Percentiles rank a stretch among this genome's conserved stretches.
Conservation (phyloP, 2,797 vertebrate species). For the Netta rufina region DNA sequence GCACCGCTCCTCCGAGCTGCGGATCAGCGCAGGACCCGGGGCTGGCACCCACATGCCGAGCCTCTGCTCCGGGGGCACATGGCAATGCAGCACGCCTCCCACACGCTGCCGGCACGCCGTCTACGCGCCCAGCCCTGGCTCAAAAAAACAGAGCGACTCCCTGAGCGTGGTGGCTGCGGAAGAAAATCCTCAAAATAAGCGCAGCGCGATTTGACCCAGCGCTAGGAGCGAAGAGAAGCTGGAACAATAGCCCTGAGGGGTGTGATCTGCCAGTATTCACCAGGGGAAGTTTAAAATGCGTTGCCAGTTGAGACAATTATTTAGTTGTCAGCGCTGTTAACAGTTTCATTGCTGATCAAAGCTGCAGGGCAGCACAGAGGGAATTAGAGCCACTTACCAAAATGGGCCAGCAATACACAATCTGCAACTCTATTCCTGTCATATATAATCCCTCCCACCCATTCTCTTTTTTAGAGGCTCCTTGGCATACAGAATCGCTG, state of each 20-base stretch:
- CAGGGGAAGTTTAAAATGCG: constrained; percentile 10
- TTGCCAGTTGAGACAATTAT: neutral
- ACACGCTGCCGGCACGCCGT: constrained; percentile 9
- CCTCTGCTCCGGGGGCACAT: constrained; percentile 42
- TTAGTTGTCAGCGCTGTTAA: constrained; percentile 20
- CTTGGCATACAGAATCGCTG: neutral
- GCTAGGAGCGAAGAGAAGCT: neutral
- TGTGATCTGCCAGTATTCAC: neutral
- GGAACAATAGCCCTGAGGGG: neutral
- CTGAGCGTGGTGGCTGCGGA: neutral
- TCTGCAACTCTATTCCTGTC: neutral
- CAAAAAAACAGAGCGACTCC: neutral
- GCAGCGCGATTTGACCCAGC: neutral
- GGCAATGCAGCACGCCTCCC: constrained; percentile 38
- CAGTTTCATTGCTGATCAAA: constrained; percentile 38
- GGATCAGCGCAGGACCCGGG: neutral
- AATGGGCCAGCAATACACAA: neutral
- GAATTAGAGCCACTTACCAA: neutral
- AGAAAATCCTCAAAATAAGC: neutral
- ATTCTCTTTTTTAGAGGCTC: neutral
- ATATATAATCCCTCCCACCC: neutral
- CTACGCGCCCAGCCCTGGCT: neutral
- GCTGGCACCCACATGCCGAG: neutral
- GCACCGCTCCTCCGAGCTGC: neutral
- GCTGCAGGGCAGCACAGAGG: neutral